Evolutionary conservation across 2,797 vertebrate species (phyloP).

Genomic region (Florisuga fusca): DNA sequence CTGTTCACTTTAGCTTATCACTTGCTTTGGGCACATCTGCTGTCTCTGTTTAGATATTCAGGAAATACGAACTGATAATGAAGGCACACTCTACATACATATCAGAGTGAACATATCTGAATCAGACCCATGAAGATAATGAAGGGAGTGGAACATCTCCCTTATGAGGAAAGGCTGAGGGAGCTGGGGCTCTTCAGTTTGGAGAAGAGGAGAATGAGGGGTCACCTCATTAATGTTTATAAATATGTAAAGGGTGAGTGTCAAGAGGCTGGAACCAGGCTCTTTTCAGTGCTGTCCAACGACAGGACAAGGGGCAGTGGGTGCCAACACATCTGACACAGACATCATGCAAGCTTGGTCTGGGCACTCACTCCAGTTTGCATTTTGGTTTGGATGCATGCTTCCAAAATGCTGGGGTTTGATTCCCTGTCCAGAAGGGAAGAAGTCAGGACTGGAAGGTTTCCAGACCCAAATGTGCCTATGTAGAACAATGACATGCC

Average conservation of each 20-base stretch:
- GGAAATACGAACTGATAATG: neutral
- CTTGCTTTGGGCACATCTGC: no score
- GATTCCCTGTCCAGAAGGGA: neutral
- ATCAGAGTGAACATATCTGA: neutral
- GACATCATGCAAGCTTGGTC: neutral
- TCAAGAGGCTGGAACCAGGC: no score
- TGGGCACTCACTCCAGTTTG: neutral
- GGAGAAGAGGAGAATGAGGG: no score
- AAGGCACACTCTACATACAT: neutral
- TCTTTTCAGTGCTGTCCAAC: no score
- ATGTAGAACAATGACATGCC: neutral
- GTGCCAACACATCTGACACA: fast-evolving
- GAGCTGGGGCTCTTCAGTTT: no score
- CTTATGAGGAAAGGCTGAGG: no score
- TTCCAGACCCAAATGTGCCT: neutral
- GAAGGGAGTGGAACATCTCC: no score
- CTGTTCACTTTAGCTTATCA: neutral
- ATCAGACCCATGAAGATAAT: no score
- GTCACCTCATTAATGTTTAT: no score
- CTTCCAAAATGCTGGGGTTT: neutral
- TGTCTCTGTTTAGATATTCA: neutral
- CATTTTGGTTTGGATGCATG: fast-evolving
- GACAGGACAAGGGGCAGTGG: no score
- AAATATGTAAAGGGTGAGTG: no score
- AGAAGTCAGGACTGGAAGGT: neutral